These are phyloP conservation scores for Dallia pectoralis DNA, from an alignment of 2,797 vertebrate genomes.

Conservation along the genomic window DNA sequence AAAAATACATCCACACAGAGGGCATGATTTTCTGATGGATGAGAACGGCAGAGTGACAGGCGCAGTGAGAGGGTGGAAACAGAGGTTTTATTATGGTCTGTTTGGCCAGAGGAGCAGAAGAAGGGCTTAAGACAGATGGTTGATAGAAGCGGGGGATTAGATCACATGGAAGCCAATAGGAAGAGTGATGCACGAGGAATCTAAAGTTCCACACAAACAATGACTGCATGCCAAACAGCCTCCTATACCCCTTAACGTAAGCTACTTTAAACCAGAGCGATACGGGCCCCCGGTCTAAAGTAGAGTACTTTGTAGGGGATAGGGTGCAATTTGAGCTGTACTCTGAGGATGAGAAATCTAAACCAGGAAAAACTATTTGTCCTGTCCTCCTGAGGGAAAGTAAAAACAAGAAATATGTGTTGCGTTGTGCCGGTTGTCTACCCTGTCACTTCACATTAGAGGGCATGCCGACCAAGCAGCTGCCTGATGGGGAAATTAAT, in stretches of 20 bases:
- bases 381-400: conserved; percentile 6
- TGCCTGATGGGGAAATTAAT: conserved; percentile 23
- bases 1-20: conserved; percentile 55
- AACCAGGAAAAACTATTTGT: background rate
- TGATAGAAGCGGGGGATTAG: background rate
- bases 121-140: background rate
- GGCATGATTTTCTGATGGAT: conserved; percentile 52
- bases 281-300: background rate
- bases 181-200: background rate
- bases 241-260: background rate
- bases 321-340: background rate
- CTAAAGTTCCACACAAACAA: background rate
- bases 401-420: conserved; percentile 1
- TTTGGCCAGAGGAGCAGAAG: background rate
- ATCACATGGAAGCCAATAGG: background rate
- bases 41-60: background rate
- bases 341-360: background rate
- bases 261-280: background rate
- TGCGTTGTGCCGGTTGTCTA: conserved; percentile 26
- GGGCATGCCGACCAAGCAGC: conserved; percentile 1
- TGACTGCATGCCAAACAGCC: background rate
- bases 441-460: conserved; percentile 42
- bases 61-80: background rate
- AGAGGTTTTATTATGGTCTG: background rate
- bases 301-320: background rate